Evolutionary conservation across 2,113 vertebrate genomes (phyloP).

Genomic region (Cyphomyrus plagiostoma): DNA sequence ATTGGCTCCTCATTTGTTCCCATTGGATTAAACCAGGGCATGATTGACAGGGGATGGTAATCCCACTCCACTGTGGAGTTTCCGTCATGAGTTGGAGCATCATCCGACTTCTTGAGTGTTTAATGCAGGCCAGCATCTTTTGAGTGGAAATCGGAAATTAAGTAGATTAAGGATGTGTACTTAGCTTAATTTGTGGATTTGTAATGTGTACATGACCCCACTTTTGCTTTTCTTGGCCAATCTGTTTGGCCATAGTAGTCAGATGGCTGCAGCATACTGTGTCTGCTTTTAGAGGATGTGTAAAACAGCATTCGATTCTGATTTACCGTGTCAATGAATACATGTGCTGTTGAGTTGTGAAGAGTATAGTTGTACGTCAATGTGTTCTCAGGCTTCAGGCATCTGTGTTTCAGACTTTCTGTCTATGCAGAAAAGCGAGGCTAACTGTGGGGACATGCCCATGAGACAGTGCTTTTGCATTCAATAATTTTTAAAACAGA

Average conservation of each 20-base stretch:
- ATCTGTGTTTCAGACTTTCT: not conserved
- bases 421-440: not conserved
- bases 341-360: not conserved
- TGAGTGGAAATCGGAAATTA: not conserved
- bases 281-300: not conserved
- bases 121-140: not conserved
- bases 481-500: not conserved
- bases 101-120: not conserved
- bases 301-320: not conserved
- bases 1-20: not conserved
- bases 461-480: not conserved
- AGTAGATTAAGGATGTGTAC: not conserved
- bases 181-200: not conserved
- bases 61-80: not conserved
- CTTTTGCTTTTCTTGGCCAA: not conserved
- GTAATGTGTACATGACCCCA: not conserved
- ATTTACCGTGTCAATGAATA: not conserved
- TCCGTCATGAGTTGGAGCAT: not conserved
- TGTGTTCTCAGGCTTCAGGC: not conserved
- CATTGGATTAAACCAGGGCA: not conserved
- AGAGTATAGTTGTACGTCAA: not conserved
- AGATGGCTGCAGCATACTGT: not conserved
- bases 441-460: not conserved
- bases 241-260: not conserved
- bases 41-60: not conserved